These are phyloP conservation scores for Chymomyza caudatula DNA, from an alignment of 2,888 invertebrate species.

Conservation along the genomic window DNA sequence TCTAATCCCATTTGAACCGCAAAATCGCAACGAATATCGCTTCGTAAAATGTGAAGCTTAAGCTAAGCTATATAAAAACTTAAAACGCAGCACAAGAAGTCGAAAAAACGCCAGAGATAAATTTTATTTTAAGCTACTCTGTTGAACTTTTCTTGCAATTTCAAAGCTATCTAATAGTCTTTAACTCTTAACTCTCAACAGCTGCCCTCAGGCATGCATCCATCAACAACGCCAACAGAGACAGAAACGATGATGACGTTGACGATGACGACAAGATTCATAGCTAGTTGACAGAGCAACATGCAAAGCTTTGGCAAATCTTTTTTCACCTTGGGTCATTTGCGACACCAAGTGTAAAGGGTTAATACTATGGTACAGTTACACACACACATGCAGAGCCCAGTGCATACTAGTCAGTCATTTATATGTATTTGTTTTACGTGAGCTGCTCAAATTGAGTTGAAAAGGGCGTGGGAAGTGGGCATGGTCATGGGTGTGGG, in stretches of 20 bases:
- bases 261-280: not conserved
- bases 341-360: conserved; percentile 44
- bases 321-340: conserved; percentile 67
- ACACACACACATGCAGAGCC: conserved; percentile 2
- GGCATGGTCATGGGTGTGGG: not conserved
- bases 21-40: too few species aligned
- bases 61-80: too few species aligned
- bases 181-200: conserved; percentile 27
- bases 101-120: too few species aligned
- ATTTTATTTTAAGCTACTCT: not conserved
- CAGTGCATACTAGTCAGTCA: too few species aligned
- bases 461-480: not conserved
- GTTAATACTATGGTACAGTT: conserved; percentile 20
- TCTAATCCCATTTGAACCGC: too few species aligned
- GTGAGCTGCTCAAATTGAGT: conserved; percentile 4
- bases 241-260: not conserved
- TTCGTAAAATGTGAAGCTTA: too few species aligned
- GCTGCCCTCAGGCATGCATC: conserved; percentile 50
- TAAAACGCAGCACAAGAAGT: too few species aligned
- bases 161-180: not conserved
- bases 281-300: not conserved
- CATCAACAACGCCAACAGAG: conserved; percentile 36
- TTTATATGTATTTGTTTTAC: conserved; percentile 45
- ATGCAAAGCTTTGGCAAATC: conserved; percentile 53
- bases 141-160: not conserved